Conservation (phyloP, 2,888 invertebrate species). For the Pterostichus niger region DNA sequence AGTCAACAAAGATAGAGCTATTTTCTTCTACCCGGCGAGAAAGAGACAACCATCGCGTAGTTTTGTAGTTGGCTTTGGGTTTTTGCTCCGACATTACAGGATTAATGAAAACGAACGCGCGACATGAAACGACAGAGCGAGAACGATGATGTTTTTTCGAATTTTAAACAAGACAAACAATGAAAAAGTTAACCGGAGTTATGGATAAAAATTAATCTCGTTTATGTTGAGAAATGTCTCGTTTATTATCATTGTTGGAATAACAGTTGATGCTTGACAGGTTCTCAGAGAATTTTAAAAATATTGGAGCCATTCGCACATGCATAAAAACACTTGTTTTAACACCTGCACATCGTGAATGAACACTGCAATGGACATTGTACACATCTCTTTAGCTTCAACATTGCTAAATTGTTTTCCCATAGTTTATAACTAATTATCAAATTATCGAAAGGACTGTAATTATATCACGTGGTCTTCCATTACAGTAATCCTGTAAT, state of each 20-base stretch:
- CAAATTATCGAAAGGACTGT: neutral
- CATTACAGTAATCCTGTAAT: too few species aligned
- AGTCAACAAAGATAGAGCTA: constrained; percentile 5
- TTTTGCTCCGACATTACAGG: constrained; percentile 60
- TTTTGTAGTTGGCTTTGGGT: constrained; percentile 48
- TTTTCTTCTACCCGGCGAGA: constrained; percentile 5
- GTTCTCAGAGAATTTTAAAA: constrained; percentile 29
- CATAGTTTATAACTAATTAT: neutral
- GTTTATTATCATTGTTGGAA: constrained; percentile 57
- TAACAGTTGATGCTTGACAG: constrained; percentile 44
- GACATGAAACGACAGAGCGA: neutral
- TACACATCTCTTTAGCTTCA: neutral
- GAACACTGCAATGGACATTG: neutral
- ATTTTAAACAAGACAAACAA: constrained; percentile 33
- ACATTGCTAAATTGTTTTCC: neutral
- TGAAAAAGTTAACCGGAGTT: constrained; percentile 17
- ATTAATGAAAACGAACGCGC: constrained; percentile 61
- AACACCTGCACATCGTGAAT: constrained; percentile 38
- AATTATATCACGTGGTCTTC: too few species aligned
- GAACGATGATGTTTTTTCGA: neutral
- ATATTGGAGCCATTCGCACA: neutral
- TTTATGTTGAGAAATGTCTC: constrained; percentile 37
- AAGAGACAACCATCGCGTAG: constrained; percentile 9
- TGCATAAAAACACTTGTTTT: constrained; percentile 50
- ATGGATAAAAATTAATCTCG: constrained; percentile 50